phyloP scores from a whole-genome alignment of 2,797 vertebrate genomes.

The Chiroxiphia lanceolata region DNA sequence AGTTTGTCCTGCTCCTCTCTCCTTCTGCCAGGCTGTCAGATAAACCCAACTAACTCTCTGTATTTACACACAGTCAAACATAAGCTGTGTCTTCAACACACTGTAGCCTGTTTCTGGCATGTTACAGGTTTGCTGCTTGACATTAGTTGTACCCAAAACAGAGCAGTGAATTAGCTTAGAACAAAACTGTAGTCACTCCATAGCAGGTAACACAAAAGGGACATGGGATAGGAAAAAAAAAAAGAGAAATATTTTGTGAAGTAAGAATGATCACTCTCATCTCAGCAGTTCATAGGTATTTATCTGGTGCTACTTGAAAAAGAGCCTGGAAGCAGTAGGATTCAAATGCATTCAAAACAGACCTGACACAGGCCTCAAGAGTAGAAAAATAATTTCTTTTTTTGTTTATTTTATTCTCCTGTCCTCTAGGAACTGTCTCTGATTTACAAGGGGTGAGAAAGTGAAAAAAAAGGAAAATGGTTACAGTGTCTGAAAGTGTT shows the following conservation, averaged over 20 bases:
- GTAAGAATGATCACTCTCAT: background rate
- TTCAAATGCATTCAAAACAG: background rate
- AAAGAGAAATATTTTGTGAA: background rate
- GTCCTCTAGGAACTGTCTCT: background rate
- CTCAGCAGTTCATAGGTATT: background rate
- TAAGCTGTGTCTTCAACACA: conserved; percentile 66
- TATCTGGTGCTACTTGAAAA: background rate
- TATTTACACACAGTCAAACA: conserved; percentile 81
- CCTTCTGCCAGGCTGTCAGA: conserved; percentile 79
- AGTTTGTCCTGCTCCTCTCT: conserved; percentile 77
- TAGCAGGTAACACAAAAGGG: background rate
- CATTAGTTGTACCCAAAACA: conserved; percentile 56
- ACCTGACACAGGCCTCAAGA: background rate
- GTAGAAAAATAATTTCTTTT: background rate
- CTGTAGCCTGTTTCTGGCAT: conserved; percentile 21
- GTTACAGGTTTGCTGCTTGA: conserved; percentile 53
- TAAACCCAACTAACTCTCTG: conserved; percentile 79
- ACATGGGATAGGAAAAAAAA: background rate
- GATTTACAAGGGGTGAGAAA: background rate
- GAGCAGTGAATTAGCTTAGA: conserved; percentile 31
- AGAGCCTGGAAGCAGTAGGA: background rate
- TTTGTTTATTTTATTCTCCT: background rate
- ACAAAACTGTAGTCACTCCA: conserved; percentile 49
- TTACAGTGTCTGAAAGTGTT: background rate
- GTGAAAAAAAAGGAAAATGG: background rate